Evolutionary conservation across 2,888 invertebrate genomes (phyloP), one percentile per base, ranked within the genome.

Genomic region (Pammene aurita): DNA sequence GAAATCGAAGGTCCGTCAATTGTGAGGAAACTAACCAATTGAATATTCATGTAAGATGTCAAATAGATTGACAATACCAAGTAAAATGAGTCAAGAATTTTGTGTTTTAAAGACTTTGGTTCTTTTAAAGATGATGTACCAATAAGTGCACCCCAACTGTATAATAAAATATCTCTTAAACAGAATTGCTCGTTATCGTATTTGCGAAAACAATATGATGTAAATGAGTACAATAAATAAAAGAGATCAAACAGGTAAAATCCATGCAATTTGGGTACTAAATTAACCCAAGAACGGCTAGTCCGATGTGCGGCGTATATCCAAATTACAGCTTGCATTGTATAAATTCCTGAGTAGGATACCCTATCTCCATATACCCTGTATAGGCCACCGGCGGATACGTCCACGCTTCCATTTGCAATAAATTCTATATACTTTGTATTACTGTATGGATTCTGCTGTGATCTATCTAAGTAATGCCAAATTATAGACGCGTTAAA

Each of bases 11-110:
- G 87, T 0, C 76, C 73, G 16, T 76, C 76, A 13, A 92, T 84
- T 0, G 91, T 90, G 0, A 89, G 77, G 66, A 86, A 90, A 0
- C 85, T 83, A 76, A 83, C 90, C 41, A 90, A 74, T 46, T 89
- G 84, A 10, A 86, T 80, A 70, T 82, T 83, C 2, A 89, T 75
- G 50, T 87, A 92, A 2, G 81, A 81, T 0, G 86, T 80, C 16
- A 85, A 71, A 72, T 87, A 84, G 11, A 90, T 71, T 57, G 86
- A 82, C 76, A 91, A 75, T 0, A 85, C 66, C 16, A 88, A 75
- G 72, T 85, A 89, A 5, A 78, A 74, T 6, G 83, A n/a, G 50
- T 88, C 88, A 5, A 90, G 54, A 18, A 85, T 73, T 73, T 81
- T 89, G 56, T 88, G 85, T 71, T 91, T 91, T 0, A 80, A 42